Percentiles rank a stretch among this genome's conserved stretches.
Evolutionary conservation across 2,797 vertebrate species (phyloP).

Genomic region (Darevskia mixta): DNA sequence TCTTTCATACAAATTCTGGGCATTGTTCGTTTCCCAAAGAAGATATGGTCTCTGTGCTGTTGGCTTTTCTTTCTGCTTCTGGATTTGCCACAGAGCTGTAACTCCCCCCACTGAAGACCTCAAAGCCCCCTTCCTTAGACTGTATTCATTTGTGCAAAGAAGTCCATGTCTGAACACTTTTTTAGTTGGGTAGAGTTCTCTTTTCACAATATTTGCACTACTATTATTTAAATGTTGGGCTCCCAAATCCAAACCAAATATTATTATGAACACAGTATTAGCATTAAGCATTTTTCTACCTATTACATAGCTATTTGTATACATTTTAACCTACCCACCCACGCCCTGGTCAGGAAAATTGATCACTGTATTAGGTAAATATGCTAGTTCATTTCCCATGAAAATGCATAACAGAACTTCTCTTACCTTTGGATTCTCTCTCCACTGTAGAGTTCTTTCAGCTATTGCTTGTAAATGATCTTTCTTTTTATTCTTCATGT

Average conservation of each 20-base stretch:
- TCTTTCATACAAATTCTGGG: neutral
- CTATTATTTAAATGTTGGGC: conserved; percentile 29
- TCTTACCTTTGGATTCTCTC: neutral
- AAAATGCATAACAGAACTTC: neutral
- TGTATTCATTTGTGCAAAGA: neutral
- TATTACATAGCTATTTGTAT: conserved; percentile 29
- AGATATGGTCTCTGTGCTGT: neutral
- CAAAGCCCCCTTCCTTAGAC: no score
- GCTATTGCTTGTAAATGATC: neutral
- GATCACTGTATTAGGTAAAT: conserved; percentile 27
- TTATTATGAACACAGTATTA: conserved; percentile 22
- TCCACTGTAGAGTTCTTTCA: neutral
- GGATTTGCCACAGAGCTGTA: neutral
- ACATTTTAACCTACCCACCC: neutral
- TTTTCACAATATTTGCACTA: conserved; percentile 1
- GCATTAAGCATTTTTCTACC: conserved; percentile 15
- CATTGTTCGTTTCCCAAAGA: neutral
- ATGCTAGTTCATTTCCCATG: neutral
- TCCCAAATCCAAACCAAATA: conserved; percentile 41
- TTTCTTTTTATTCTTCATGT: neutral
- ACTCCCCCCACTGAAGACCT: neutral
- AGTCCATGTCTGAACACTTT: neutral
- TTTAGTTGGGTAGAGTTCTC: neutral
- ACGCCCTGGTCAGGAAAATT: neutral
- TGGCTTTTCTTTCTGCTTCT: neutral